Conservation (phyloP, 2,888 invertebrate genomes). For the Oxycera nigricornis region DNA sequence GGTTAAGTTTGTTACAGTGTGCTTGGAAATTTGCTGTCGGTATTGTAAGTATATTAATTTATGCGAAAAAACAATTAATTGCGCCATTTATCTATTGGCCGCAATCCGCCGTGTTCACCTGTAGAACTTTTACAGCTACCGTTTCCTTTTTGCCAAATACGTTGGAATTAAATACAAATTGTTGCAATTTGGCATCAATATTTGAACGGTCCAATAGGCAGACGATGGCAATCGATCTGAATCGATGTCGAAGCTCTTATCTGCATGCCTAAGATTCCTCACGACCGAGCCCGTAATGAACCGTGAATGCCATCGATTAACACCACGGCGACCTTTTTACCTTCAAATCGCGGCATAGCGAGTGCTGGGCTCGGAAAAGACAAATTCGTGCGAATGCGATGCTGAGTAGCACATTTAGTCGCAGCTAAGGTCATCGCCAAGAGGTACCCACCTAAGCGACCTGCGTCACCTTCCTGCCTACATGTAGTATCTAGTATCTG, state of each 20-base stretch:
- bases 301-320: slow-evolving; percentile 39
- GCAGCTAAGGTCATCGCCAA: background rate
- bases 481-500: background rate
- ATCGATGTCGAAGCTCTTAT: slow-evolving; percentile 10
- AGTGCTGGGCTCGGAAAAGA: slow-evolving; percentile 13
- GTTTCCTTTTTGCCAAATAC: too few relatives aligned
- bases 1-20: too few relatives aligned
- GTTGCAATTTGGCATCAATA: slow-evolving; percentile 19
- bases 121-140: too few relatives aligned
- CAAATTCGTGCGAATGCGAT: slow-evolving; percentile 32
- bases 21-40: too few relatives aligned
- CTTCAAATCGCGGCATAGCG: slow-evolving; percentile 24
- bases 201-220: slow-evolving; percentile 16
- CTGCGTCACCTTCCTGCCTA: background rate
- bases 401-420: background rate
- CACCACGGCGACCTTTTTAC: slow-evolving; percentile 35
- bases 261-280: slow-evolving; percentile 32
- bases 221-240: background rate
- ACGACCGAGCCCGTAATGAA: slow-evolving; percentile 32
- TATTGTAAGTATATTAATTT: too few relatives aligned
- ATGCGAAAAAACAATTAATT: too few relatives aligned
- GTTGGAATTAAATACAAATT: slow-evolving; percentile 15
- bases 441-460: too few relatives aligned
- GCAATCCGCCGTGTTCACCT: too few relatives aligned
- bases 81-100: too few relatives aligned